These are phyloP conservation scores for Orthonevra nobilis DNA, from an alignment of 2,888 invertebrate species.

Conservation along the genomic window DNA sequence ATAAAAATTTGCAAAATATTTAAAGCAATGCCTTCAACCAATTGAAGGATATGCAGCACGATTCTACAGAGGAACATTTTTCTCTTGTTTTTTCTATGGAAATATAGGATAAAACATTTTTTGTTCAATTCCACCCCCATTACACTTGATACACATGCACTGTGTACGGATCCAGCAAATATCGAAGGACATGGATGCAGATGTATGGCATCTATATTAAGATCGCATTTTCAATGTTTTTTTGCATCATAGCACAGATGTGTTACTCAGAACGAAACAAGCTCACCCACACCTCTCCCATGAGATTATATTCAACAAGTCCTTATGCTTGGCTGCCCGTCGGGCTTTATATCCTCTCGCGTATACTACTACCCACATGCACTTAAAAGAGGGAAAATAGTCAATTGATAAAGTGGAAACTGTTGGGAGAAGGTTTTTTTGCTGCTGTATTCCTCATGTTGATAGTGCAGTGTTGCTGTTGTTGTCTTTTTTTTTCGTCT, in stretches of 20 bases:
- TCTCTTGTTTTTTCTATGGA: background rate
- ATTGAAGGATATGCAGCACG: background rate
- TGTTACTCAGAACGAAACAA: constrained; percentile 17
- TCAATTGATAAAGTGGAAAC: constrained; percentile 46
- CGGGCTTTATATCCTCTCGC: background rate
- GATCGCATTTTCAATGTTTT: constrained; percentile 52
- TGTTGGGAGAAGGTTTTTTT: background rate
- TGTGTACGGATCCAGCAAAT: constrained; percentile 10
- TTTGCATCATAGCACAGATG: constrained; percentile 44
- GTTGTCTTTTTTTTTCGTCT: no score
- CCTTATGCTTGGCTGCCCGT: background rate
- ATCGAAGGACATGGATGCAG: constrained; percentile 15
- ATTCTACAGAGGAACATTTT: background rate
- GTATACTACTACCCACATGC: constrained; percentile 12
- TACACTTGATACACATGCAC: no score
- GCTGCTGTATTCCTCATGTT: constrained; percentile 7
- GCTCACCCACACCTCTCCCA: background rate
- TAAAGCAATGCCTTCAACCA: constrained; percentile 3
- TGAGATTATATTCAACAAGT: constrained; percentile 39
- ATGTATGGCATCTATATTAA: constrained; percentile 23
- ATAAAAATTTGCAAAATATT: background rate
- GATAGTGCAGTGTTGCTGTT: no score
- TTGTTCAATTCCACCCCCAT: no score
- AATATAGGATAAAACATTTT: background rate
- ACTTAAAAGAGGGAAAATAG: constrained; percentile 2